Evolutionary conservation across 2,888 invertebrate genomes (phyloP), one percentile per base, ranked within the genome.

Genomic region (Mayetiola destructor): DNA sequence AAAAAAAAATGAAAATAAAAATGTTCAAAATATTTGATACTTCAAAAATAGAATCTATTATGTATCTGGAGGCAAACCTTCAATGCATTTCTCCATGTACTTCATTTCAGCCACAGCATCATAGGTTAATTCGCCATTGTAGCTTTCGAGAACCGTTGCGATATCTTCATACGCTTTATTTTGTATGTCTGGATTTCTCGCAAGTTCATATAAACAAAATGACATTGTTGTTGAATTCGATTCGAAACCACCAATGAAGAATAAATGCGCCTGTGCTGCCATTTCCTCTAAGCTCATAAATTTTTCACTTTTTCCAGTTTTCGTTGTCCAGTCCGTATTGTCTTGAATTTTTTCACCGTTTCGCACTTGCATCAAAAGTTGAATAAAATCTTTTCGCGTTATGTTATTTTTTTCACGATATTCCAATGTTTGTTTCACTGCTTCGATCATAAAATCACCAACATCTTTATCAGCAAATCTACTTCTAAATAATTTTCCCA

Each of bases 201-300:
- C 78, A 55, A 80, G 63, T 61, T 76, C 74, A 61, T 77, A 79
- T 0, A 77, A 71, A 1, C 75, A 69, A 59, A 78, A 80, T 59
- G 77, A 75, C 3, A 82, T 74, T 0, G 80, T 76, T 0, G 80
- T 75, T 0, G 82, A 80, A 0, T 80, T 78, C 0, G 82, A 80
- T 65, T 80, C 80, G 27, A n/a, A 48, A 16, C 48, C 48, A 27
- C 21, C 42, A 3, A n/a, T n/a, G n/a, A 48, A 48, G 9, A 48
- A 48, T 60, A 48, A n/a, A 10, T 18, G 18, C 18, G 48, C 48
- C 18, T 57, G 53, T 3, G 54, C 40, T 6, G 54, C 30, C 2
- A 57, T 16, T 32, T 54, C 40, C 5, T 40, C 55, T 8, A 57
- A 20, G 37, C 37, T 23, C 20, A 53, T 27, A 18, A 21, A 4